Evolutionary conservation across 2,888 invertebrate genomes (phyloP), one percentile per base, ranked within the genome.

Genomic region (Mamestra brassicae): DNA sequence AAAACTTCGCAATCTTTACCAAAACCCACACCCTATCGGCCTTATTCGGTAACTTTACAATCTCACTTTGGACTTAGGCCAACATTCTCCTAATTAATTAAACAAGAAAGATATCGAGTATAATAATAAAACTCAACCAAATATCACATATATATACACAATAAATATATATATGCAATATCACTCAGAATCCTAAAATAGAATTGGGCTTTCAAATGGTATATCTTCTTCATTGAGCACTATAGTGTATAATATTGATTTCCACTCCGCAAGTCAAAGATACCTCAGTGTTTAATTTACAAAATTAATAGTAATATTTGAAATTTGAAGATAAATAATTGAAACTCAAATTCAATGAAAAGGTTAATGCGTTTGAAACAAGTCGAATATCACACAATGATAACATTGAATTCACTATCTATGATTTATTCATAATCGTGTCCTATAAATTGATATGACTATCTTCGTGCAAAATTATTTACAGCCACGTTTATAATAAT

Each of bases 381-480:
- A 72, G 13, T 76, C 63, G 45, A 71, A 81, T 62, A 57, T 66
- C 68, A 60, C 26, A 58, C 42, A 70, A 61, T 60, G 55, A 55
- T 69, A 72, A 61, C 47, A 65, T 71, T 68, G 82, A 7, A 58
- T 36, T 66, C 58, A 61, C 74, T 81, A 86, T 83, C 82, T 73
- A 82, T 79, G 67, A 84, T 80, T 85, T 77, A 76, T 74, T 89
- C 74, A 77, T 81, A 86, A 87, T 78, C 82, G 87, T 84, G 88
- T 90, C 85, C 88, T 89, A 90, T 89, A 87, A 87, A 84, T 89
- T 93, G 94, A 94, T 94, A 94, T 94, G 94, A 91, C 92, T 93
- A 94, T 88, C 85, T 90, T 90, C 86, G 92, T 94, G 94, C 94
- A 92, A 92, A 93, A 92, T 89, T 94, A 93, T 94, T 86, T 94